phyloP scores from a whole-genome alignment of 2,113 vertebrate genomes.

The Lamprologus lemairii region DNA sequence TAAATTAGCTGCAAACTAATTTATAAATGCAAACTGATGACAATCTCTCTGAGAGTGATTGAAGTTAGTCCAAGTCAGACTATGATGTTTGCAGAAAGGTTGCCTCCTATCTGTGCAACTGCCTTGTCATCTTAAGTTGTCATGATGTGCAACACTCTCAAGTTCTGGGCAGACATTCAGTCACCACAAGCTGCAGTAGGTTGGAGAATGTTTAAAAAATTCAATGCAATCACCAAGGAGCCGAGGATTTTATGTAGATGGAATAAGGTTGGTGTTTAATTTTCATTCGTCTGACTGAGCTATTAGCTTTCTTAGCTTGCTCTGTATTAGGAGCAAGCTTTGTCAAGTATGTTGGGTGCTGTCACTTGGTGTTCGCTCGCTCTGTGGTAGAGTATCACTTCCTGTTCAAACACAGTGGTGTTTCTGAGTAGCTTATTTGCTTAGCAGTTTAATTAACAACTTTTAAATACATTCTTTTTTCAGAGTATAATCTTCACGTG shows the following conservation, averaged over 20 bases:
- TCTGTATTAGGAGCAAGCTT: not conserved
- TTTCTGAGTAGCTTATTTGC: too few species aligned
- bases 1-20: not conserved
- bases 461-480: too few species aligned
- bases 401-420: too few species aligned
- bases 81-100: not conserved
- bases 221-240: not conserved
- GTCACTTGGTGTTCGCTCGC: too few species aligned
- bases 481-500: too few species aligned
- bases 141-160: not conserved
- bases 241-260: not conserved
- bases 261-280: not conserved
- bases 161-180: not conserved
- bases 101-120: not conserved
- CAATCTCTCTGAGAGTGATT: not conserved
- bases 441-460: too few species aligned
- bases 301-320: not conserved
- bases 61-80: not conserved
- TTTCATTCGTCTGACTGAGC: not conserved
- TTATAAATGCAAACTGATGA: not conserved
- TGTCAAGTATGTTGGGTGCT: not conserved
- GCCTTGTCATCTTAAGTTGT: not conserved
- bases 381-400: too few species aligned
- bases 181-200: not conserved
- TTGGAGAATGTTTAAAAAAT: not conserved